phyloP scores from a whole-genome alignment of 2,888 invertebrate species.

The Calliphora vomitoria region DNA sequence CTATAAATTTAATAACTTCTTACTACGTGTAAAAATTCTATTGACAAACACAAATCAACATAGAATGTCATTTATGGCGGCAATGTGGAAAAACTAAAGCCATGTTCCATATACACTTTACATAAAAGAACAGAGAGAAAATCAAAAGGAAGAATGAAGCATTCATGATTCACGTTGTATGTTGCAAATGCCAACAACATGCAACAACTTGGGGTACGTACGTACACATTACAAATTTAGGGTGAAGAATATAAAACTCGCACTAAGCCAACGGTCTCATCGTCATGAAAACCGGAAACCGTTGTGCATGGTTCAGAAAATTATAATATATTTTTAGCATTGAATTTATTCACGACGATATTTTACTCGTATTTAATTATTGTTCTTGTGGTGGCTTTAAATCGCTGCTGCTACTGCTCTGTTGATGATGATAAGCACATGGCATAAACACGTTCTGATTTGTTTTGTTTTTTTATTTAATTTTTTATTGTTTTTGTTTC shows the following conservation, averaged over 20 bases:
- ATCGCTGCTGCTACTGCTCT: not conserved
- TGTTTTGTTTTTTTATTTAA: not conserved
- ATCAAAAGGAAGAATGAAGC: not conserved
- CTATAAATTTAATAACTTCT: constrained; percentile 6
- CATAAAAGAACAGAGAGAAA: not conserved
- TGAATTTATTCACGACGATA: constrained; percentile 26
- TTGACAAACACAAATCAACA: not conserved
- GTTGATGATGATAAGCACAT: constrained; percentile 48
- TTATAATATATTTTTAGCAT: constrained; percentile 44
- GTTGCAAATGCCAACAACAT: not conserved
- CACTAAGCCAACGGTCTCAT: constrained; percentile 15
- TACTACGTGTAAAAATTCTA: not conserved
- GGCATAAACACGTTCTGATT: constrained; percentile 60
- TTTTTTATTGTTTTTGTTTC: constrained; percentile 1
- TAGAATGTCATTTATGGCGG: constrained; percentile 13
- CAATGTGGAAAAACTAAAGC: constrained; percentile 14
- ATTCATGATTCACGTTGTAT: constrained; percentile 14
- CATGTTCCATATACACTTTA: not conserved
- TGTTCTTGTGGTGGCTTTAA: constrained; percentile 16
- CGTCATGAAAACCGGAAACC: constrained; percentile 56
- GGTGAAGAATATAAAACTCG: constrained; percentile 34
- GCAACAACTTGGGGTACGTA: not conserved
- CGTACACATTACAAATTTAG: not conserved
- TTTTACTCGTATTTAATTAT: constrained; percentile 21
- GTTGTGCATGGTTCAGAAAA: constrained; percentile 42